Base-by-base conservation (phyloP, 64 coral and sea anemone genomes). In the Acropora yongei region DNA sequence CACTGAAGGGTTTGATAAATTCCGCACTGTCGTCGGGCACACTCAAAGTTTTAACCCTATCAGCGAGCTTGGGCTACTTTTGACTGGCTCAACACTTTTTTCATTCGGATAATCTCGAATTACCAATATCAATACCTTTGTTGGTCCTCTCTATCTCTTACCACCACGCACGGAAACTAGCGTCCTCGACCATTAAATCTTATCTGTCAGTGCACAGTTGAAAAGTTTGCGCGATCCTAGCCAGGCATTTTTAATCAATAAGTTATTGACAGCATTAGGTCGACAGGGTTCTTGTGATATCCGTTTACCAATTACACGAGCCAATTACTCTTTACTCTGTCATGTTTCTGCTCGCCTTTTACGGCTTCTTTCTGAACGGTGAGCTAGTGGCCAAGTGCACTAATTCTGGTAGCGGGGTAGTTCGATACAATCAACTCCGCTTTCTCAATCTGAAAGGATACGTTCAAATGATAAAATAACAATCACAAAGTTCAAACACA, bases 401-500 rank as follows among this genome's bases (percentile, higher is more conserved):
- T 1, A 74, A 20, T 74, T 40, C 73, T 42, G 30, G 41, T 10
- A 43, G 58, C 58, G 58, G 3, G 19, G 73, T 75, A 75, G 30
- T 44, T 75, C 73, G 44, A 75, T 44, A 43, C 30, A 42, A 44
- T 44, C 39, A 75, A 40, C 30, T 75, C 9, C 73, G 41, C 20
- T 75, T 75, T 75, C 73, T 75, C 73, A 75, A 3, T 43, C 30
- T 8, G 39, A 42, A 75, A 12, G 73, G 9, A 42, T 6, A 75
- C 19, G 41, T 75, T 44, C 73, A 75, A 5, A 41, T 8, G 19
- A 43, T 75, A 6, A 84, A 48, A 87, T 87, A n/a, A 87, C 84
- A 30, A 87, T 87, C 41, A 72, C 83, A 6, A 60, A 69, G 8
- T 86, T 72, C 47, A 86, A 86, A 49, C 83, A 86, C 44, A 86